Base-by-base conservation (phyloP, 2,797 vertebrate species). In the Pterois miles region DNA sequence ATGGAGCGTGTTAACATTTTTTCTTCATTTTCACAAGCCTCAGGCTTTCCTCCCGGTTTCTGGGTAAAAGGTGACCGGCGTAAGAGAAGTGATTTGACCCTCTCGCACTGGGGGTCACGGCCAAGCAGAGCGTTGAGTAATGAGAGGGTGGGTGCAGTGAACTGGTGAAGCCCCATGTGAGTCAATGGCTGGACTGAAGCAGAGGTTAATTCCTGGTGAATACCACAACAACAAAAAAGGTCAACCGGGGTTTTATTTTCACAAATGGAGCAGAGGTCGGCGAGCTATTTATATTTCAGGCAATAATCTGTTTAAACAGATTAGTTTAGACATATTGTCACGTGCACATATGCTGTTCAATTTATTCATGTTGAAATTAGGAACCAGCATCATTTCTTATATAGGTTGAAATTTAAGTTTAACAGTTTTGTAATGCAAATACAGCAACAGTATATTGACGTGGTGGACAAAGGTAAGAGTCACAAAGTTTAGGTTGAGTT, bases 21-120 rank as follows among this genome's bases (percentile, higher is more conserved):
- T 29, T 22, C 11, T 63, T 53, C 5, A 22, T 40, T 57, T 56
- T 66, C 13, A 29, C 76, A 65, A 16, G 23, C 13, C 8, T 31
- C 5, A 2, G 86, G 59, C 27, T 62, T 48, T 48, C 36, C 76
- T 71, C 22, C 8, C 33, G 34, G 27, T 93, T 86, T 91, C 84
- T 91, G 78, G 89, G 91, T 89, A 53, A 92, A 89, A 93, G 91
- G 81, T 84, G 78, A 92, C 72, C 14, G 8, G n/a, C 62, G 71
- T 8, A 23, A 38, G 40, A 73, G 53, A 69, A 64, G 57, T 6
- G 11, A 59, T 27, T 0, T 69, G 73, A 80, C 82, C 78, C 16
- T 27, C 71, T 74, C 58, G 73, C 66, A 52, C 76, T 27, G 4
- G 36, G 54, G 81, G 77, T 84, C 85, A 81, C 2, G 3, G 73